Evolutionary conservation across 1,140 invertebrate species (phyloP).

Genomic region (Caerostris extrusa): DNA sequence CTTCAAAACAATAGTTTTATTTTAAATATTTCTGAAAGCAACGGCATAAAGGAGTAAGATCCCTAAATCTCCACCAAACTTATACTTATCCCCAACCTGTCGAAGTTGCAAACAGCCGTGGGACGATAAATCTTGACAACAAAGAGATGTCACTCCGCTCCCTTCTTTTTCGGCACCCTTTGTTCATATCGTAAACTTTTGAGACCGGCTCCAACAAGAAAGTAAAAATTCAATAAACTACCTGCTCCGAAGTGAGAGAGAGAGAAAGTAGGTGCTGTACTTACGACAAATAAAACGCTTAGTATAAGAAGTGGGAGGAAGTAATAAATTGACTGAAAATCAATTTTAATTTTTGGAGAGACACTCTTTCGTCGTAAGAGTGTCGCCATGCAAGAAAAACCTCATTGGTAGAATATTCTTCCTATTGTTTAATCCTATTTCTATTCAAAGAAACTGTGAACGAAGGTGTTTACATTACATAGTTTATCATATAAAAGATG

Average conservation of each 20-base stretch:
- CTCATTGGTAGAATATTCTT: background rate
- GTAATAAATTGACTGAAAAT: background rate
- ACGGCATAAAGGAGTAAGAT: too few relatives aligned
- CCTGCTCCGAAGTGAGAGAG: too few relatives aligned
- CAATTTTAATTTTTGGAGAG: background rate
- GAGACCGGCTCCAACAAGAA: background rate
- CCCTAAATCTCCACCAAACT: background rate
- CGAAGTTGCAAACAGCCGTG: background rate
- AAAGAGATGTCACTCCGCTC: background rate
- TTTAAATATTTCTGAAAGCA: too few relatives aligned
- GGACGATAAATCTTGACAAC: background rate
- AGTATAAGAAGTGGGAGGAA: background rate
- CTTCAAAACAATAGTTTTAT: too few relatives aligned
- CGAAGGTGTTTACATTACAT: too few relatives aligned
- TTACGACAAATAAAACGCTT: background rate
- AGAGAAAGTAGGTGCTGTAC: background rate
- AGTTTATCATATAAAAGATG: too few relatives aligned
- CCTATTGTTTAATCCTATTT: too few relatives aligned
- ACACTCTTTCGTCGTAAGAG: background rate
- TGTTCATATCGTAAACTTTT: background rate
- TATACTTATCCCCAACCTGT: background rate
- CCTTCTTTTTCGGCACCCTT: background rate
- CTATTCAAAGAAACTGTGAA: too few relatives aligned
- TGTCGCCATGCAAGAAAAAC: too few relatives aligned
- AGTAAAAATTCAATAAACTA: background rate